Evolutionary conservation across 2,888 invertebrate genomes (phyloP).

Genomic region (Apodemia mormo): DNA sequence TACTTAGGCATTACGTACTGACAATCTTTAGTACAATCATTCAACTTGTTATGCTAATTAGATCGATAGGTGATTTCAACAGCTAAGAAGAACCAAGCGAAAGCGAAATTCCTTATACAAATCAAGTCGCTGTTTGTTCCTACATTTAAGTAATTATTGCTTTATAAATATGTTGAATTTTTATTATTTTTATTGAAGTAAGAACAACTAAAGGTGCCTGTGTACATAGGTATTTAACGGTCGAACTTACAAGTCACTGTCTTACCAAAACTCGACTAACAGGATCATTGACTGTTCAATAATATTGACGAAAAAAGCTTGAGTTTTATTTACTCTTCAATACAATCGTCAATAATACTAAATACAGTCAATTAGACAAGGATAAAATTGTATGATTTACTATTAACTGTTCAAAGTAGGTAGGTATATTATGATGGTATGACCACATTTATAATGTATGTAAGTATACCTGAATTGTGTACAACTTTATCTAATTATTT

Average conservation of each 20-base stretch:
- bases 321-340: background rate
- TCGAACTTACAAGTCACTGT: slow-evolving; percentile 3
- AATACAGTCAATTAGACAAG: background rate
- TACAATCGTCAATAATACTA: too few relatives aligned
- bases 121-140: background rate
- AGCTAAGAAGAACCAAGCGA: slow-evolving; percentile 48
- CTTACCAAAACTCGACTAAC: slow-evolving; percentile 17
- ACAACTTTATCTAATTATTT: background rate
- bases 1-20: slow-evolving; percentile 3
- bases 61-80: slow-evolving; percentile 38
- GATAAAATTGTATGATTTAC: background rate
- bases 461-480: background rate
- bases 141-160: background rate
- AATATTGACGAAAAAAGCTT: background rate
- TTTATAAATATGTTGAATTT: background rate
- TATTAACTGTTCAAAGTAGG: background rate
- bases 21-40: slow-evolving; percentile 32
- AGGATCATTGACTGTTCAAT: slow-evolving; percentile 12
- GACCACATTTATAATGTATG: too few relatives aligned
- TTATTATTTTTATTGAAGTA: background rate
- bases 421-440: too few relatives aligned
- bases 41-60: slow-evolving; percentile 46
- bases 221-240: slow-evolving; percentile 3
- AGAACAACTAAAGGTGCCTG: background rate
- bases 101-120: slow-evolving; percentile 49